Percentiles rank a stretch among this genome's conserved stretches.
These are phyloP conservation scores for Notocelia uddmanniana DNA, from an alignment of 2,888 invertebrate species.

Conservation along the genomic window DNA sequence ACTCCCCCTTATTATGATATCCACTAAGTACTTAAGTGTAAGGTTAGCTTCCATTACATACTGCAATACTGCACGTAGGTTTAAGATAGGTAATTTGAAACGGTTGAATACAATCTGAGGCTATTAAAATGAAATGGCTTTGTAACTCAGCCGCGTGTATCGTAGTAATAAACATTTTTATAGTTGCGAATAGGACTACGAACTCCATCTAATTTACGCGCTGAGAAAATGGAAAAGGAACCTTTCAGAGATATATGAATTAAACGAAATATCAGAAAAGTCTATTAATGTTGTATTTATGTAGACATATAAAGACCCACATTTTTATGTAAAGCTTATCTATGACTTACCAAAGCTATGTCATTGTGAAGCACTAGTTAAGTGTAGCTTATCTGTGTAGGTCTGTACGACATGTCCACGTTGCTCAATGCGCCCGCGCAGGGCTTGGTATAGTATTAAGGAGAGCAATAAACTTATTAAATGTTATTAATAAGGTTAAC, in stretches of 20 bases:
- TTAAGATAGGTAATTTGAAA: conserved; percentile 31
- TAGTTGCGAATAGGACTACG: conserved; percentile 12
- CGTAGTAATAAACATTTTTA: conserved; percentile 10
- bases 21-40: conserved; percentile 29
- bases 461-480: conserved; percentile 71
- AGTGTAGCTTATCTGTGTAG: conserved; percentile 35
- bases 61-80: conserved; percentile 35
- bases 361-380: conserved; percentile 35
- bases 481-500: conserved; percentile 67
- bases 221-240: not conserved
- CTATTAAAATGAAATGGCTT: conserved; percentile 29
- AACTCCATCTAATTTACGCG: conserved; percentile 3
- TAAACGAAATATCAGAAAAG: not conserved
- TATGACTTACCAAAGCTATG: conserved; percentile 23
- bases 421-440: conserved; percentile 81
- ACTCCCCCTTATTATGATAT: not conserved
- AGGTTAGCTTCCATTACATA: conserved; percentile 31
- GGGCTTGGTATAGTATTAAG: conserved; percentile 77
- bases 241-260: not conserved
- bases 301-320: conserved; percentile 2
- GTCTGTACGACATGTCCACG: conserved; percentile 73
- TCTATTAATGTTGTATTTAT: conserved; percentile 11
- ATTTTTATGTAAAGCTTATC: conserved; percentile 14
- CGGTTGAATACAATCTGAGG: conserved; percentile 32
- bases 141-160: conserved; percentile 18